Conservation (phyloP, 2,113 vertebrate genomes). For the Entelurus aequoreus region DNA sequence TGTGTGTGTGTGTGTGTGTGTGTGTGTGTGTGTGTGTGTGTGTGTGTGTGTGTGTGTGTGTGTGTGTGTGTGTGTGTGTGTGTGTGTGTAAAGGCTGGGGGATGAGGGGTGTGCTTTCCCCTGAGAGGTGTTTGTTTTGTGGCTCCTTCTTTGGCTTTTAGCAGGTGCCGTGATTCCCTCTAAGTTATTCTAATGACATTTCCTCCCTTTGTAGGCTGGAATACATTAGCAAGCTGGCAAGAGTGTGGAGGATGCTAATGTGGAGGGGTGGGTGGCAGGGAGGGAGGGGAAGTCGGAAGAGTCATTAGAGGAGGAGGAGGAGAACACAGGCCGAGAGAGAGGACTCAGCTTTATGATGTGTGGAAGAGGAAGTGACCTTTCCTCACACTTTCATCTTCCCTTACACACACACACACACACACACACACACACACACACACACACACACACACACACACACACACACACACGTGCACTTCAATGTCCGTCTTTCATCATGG, state of each 20-base stretch:
- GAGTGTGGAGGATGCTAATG: constrained; percentile 62
- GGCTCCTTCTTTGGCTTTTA: constrained; percentile 60
- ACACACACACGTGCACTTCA: background rate
- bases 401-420: constrained; percentile 22
- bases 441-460: background rate
- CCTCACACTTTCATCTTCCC: constrained; percentile 56
- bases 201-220: constrained; percentile 59
- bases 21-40: too few species aligned
- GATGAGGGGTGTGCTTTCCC: constrained; percentile 21
- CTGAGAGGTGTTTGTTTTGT: constrained; percentile 54
- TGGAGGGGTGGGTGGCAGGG: constrained; percentile 31
- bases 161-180: constrained; percentile 60
- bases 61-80: too few species aligned
- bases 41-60: too few species aligned
- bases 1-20: too few species aligned
- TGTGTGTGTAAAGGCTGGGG: background rate
- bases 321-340: constrained; percentile 45
- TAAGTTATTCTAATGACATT: constrained; percentile 68
- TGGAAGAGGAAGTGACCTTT: constrained; percentile 65
- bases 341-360: constrained; percentile 59
- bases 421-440: background rate
- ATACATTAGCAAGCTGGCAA: constrained; percentile 59
- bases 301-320: constrained; percentile 65
- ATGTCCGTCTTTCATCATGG: constrained; percentile 13
- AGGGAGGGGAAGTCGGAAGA: constrained; percentile 38